Percentiles rank a stretch among this genome's conserved stretches.
Conservation (phyloP, 2,888 invertebrate species). For the Epinotia bilunana region DNA sequence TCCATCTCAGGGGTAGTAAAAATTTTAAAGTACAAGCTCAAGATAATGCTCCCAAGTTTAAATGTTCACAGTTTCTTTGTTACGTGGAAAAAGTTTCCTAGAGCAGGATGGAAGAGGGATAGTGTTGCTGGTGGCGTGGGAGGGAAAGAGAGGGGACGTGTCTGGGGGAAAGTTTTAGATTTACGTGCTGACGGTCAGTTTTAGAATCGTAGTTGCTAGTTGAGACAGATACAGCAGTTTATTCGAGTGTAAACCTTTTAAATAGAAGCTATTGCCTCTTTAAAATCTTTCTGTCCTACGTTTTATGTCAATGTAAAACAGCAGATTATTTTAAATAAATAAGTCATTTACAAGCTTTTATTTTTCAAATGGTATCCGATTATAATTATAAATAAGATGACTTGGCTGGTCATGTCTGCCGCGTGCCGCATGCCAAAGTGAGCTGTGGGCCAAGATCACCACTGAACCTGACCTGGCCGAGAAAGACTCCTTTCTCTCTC, state of each 20-base stretch:
- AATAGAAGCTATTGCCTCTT: neutral
- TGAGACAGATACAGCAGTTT: neutral
- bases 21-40: conserved; percentile 47
- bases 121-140: conserved; percentile 40
- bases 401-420: too few relatives aligned
- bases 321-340: too few relatives aligned
- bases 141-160: conserved; percentile 57
- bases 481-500: too few relatives aligned
- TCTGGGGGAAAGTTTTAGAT: conserved; percentile 63
- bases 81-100: conserved; percentile 49
- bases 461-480: too few relatives aligned
- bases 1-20: conserved; percentile 46
- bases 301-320: neutral
- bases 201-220: conserved; percentile 45
- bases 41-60: conserved; percentile 46
- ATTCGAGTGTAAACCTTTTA: neutral
- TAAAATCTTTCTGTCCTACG: neutral
- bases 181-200: conserved; percentile 60
- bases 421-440: too few relatives aligned
- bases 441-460: too few relatives aligned
- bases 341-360: too few relatives aligned
- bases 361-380: too few relatives aligned
- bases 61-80: conserved; percentile 49
- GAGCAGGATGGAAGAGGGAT: conserved; percentile 54
- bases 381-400: too few relatives aligned